A percentile compares a stretch with the other conserved stretches of the same genome.
These are phyloP conservation scores for Stegodyphus dumicola DNA, from an alignment of 1,140 invertebrate genomes.

Conservation along the genomic window DNA sequence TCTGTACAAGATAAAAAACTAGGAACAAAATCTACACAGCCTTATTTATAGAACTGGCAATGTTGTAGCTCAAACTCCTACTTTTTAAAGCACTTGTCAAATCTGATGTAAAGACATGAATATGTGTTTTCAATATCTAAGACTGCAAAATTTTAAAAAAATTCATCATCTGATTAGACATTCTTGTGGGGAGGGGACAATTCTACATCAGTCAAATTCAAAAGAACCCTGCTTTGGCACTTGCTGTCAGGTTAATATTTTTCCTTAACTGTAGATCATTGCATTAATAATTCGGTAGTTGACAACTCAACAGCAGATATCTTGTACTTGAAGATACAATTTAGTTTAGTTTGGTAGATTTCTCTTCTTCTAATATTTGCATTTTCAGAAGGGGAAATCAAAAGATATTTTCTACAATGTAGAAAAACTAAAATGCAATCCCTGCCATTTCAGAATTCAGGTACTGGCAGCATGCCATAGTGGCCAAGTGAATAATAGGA, in stretches of 20 bases:
- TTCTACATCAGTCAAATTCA: not conserved
- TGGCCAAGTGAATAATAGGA: slow-evolving; percentile 59
- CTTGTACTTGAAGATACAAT: slow-evolving; percentile 45
- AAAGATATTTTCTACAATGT: not conserved
- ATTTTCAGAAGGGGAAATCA: slow-evolving; percentile 18
- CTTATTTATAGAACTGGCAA: too few species aligned
- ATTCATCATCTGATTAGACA: too few species aligned
- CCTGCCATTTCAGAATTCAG: slow-evolving; percentile 57
- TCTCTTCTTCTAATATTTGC: slow-evolving; percentile 15
- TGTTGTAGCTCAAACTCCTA: too few species aligned
- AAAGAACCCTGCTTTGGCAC: slow-evolving; percentile 57
- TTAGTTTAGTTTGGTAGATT: slow-evolving; percentile 6
- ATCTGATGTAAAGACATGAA: too few species aligned
- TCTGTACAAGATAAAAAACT: too few species aligned
- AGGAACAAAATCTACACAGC: too few species aligned
- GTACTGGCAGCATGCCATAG: slow-evolving; percentile 56
- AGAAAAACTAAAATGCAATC: slow-evolving; percentile 48
- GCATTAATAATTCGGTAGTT: slow-evolving; percentile 53
- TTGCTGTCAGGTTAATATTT: slow-evolving; percentile 47
- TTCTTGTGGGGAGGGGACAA: too few species aligned
- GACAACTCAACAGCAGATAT: slow-evolving; percentile 25
- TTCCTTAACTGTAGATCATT: slow-evolving; percentile 29
- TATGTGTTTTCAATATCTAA: too few species aligned
- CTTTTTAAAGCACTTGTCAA: too few species aligned
- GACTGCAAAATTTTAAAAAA: too few species aligned